Evolutionary conservation across 2,113 vertebrate genomes (phyloP).

Genomic region (Donacobius atricapilla): DNA sequence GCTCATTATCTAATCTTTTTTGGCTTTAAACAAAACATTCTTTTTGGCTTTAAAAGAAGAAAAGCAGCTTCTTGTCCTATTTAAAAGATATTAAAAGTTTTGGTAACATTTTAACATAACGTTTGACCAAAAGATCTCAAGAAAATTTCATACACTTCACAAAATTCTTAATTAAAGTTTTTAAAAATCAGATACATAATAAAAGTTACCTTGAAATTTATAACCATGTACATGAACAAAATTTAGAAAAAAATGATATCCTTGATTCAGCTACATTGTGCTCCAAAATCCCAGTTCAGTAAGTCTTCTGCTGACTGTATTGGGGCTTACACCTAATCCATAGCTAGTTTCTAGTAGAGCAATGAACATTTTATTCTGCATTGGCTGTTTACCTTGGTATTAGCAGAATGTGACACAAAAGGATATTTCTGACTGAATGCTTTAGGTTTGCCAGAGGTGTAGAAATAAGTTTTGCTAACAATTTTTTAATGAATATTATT

Average conservation of each 20-base stretch:
- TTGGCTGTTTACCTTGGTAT: background rate
- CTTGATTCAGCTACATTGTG: background rate
- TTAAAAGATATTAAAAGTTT: background rate
- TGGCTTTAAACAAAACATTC: background rate
- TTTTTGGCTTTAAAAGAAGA: background rate
- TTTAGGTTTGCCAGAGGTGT: background rate
- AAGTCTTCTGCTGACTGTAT: background rate
- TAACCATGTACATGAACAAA: background rate
- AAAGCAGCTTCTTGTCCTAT: background rate
- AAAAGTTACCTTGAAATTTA: background rate
- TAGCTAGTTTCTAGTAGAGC: background rate
- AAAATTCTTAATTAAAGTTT: background rate
- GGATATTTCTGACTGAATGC: background rate
- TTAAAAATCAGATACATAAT: background rate
- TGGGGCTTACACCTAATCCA: background rate
- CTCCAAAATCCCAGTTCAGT: background rate
- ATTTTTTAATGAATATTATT: background rate
- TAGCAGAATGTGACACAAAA: background rate
- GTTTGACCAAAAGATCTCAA: background rate
- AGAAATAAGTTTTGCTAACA: background rate
- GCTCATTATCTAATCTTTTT: background rate
- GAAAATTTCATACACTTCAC: background rate
- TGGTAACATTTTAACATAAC: background rate
- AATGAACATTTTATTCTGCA: background rate
- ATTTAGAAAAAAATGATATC: background rate